Evolutionary conservation across 2,888 invertebrate species (phyloP).

Genomic region (Ophion slaviceki): DNA sequence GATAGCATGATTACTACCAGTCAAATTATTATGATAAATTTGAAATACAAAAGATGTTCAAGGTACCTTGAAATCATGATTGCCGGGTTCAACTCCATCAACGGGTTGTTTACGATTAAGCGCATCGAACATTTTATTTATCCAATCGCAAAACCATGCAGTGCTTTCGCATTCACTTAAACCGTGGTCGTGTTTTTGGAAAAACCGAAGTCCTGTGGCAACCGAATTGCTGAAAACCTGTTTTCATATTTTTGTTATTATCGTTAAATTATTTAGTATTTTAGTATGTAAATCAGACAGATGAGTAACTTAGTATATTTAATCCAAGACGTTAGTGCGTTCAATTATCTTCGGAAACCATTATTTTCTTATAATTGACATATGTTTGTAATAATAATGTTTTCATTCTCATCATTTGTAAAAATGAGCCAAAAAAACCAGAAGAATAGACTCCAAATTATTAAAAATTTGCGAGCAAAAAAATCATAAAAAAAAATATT

Average conservation of each 20-base stretch:
- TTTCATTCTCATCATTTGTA: slow-evolving; percentile 26
- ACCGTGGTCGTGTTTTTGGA: slow-evolving; percentile 37
- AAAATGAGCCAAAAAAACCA: neutral
- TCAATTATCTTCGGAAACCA: slow-evolving; percentile 18
- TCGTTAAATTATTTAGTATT: slow-evolving; percentile 20
- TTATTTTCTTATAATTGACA: slow-evolving; percentile 19
- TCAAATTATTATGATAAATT: slow-evolving; percentile 29
- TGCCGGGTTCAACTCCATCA: slow-evolving; percentile 49
- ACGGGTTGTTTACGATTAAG: slow-evolving; percentile 47
- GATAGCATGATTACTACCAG: slow-evolving; percentile 31
- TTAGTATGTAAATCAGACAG: slow-evolving; percentile 15
- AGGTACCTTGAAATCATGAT: slow-evolving; percentile 54
- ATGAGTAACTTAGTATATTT: slow-evolving; percentile 27
- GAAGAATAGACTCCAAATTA: slow-evolving; percentile 16
- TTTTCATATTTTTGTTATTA: slow-evolving; percentile 27
- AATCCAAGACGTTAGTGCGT: slow-evolving; percentile 15
- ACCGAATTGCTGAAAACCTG: slow-evolving; percentile 63
- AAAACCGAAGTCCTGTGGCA: slow-evolving; percentile 42
- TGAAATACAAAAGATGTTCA: slow-evolving; percentile 20
- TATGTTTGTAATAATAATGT: slow-evolving; percentile 29
- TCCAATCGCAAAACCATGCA: slow-evolving; percentile 58
- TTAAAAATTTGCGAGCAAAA: slow-evolving; percentile 23
- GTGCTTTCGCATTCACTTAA: slow-evolving; percentile 54
- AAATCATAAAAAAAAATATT: slow-evolving; percentile 10
- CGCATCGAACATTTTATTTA: slow-evolving; percentile 61